A percentile compares a stretch with the other conserved stretches of the same genome.
Evolutionary conservation across 1,140 invertebrate genomes (phyloP).

Genomic region (Magallana ariakensis): DNA sequence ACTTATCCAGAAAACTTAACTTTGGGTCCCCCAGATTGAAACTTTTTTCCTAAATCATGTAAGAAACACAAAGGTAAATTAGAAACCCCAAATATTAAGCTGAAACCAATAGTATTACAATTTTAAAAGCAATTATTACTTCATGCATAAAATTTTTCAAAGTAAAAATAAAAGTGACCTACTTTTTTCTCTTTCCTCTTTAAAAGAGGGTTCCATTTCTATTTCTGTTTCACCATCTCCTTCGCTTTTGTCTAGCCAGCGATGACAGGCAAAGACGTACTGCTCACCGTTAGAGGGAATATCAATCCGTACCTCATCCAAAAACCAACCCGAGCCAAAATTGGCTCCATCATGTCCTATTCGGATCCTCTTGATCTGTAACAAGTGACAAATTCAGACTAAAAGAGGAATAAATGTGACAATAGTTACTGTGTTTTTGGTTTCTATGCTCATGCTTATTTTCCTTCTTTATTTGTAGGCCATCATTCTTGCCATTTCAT

Average conservation of each 20-base stretch:
- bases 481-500: too few relatives aligned
- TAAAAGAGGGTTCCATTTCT: constrained; percentile 76
- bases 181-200: constrained; percentile 75
- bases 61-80: not conserved
- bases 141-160: too few relatives aligned
- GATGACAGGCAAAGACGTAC: constrained; percentile 77
- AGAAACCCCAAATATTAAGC: too few relatives aligned
- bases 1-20: not conserved
- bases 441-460: too few relatives aligned
- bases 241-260: constrained; percentile 78
- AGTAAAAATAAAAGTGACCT: constrained; percentile 45
- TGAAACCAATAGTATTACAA: too few relatives aligned
- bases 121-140: too few relatives aligned
- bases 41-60: not conserved
- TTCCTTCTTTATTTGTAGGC: too few relatives aligned
- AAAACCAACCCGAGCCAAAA: constrained; percentile 77
- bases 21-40: not conserved
- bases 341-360: constrained; percentile 77
- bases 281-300: constrained; percentile 76
- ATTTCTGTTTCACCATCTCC: constrained; percentile 76
- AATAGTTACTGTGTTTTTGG: too few relatives aligned
- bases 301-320: constrained; percentile 77
- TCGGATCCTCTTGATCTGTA: constrained; percentile 76
- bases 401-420: too few relatives aligned
- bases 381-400: not conserved